Conservation (phyloP, 2,113 vertebrate species). For the Eptesicus fuscus region DNA sequence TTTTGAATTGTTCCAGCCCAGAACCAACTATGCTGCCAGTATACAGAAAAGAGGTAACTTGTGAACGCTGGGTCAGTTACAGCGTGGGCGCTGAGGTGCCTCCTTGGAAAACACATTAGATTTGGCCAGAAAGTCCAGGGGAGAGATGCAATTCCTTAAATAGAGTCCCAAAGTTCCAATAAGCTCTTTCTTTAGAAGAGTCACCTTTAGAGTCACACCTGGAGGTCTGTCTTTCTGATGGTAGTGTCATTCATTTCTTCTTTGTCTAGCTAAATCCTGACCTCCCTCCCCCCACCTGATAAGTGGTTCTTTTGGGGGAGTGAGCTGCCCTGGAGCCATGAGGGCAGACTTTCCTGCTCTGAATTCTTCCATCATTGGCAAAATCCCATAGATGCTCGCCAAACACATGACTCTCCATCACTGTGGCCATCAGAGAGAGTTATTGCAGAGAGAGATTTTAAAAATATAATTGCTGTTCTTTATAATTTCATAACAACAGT, state of each 20-base stretch:
- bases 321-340: not conserved
- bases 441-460: not conserved
- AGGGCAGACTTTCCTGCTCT: not conserved
- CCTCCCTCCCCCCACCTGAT: not conserved
- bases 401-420: not conserved
- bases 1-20: not conserved
- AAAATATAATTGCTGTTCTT: conserved; percentile 42
- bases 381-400: not conserved
- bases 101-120: not conserved
- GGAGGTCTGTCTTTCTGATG: not conserved
- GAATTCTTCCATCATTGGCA: not conserved
- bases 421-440: not conserved
- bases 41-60: not conserved
- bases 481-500: not conserved
- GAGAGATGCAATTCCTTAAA: not conserved
- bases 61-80: not conserved
- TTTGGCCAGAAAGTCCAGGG: not conserved
- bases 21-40: not conserved
- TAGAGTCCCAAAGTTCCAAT: not conserved
- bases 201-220: not conserved
- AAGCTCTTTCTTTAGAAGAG: not conserved
- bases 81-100: not conserved
- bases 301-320: not conserved
- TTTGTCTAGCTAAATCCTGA: not conserved
- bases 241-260: not conserved